Evolutionary conservation across 2,888 invertebrate species (phyloP).

Genomic region (Odontothrips loti): DNA sequence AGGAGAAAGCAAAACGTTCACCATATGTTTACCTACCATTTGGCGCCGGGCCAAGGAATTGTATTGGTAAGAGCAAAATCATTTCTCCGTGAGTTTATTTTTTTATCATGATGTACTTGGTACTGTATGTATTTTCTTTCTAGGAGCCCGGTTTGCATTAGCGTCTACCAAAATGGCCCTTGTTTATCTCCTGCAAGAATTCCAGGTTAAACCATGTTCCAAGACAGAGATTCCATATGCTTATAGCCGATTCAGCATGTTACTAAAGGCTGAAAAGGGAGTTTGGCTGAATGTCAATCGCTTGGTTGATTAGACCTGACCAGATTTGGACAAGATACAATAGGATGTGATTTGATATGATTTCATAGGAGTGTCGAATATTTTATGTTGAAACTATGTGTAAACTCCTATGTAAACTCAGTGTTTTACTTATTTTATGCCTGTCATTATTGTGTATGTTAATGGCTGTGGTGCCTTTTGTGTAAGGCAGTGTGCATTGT

Average conservation of each 20-base stretch:
- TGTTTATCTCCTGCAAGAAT: constrained; percentile 50
- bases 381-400: too few relatives aligned
- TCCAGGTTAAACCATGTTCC: constrained; percentile 46
- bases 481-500: too few relatives aligned
- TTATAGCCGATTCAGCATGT: constrained; percentile 46
- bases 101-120: neutral
- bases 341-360: too few relatives aligned
- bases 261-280: constrained; percentile 48
- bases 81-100: neutral
- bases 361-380: too few relatives aligned
- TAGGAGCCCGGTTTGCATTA: constrained; percentile 54
- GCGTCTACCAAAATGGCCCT: constrained; percentile 51
- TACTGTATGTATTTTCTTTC: constrained; percentile 38
- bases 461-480: too few relatives aligned
- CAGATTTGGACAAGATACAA: neutral
- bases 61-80: constrained; percentile 49
- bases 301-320: constrained; percentile 6
- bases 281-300: constrained; percentile 47
- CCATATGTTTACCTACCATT: constrained; percentile 56
- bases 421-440: too few relatives aligned
- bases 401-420: too few relatives aligned
- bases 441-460: too few relatives aligned
- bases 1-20: constrained; percentile 53
- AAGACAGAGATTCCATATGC: constrained; percentile 49
- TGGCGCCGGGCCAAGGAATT: constrained; percentile 57